Base-by-base conservation (phyloP, 2,888 invertebrate species). In the Eurois occulta region DNA sequence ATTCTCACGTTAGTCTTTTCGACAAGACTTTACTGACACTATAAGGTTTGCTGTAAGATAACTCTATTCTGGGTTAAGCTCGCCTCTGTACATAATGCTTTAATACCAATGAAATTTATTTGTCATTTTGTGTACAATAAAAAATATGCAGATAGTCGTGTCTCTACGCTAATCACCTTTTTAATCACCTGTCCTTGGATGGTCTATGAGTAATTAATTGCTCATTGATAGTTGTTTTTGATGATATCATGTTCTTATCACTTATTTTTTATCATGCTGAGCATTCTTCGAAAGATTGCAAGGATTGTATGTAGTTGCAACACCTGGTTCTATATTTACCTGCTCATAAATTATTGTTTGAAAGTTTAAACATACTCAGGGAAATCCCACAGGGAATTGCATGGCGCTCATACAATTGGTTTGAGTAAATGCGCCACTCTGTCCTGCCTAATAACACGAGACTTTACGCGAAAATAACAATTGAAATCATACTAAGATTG, bases 211-310 rank as follows among this genome's bases (percentile, higher is more conserved):
- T 82, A 76, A 43, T 48, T 48, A 66, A 66, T 78, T 65, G n/a
- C 18, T 38, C 43, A 55, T 0, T 46, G 18, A 24, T 48, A 18
- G 32, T 65, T 76, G 46, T 66, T 60, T 1, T 13, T 55, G 43
- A 35, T 48, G 38, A 35, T 70, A 66, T 24, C 55, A 10, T 2
- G 35, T 43, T 64, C 55, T 68, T 84, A 83, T 78, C 67, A 62
- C 2, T 38, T 28, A 11, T 32, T 64, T 46, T 21, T 76, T 58
- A 76, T 69, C 35, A 77, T 7, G 2, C 10, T 21, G 18, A 21
- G n/a, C 8, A 69, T 77, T 69, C 55, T 8, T 48, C 0, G 2
- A 48, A 55, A 28, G 10, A 65, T 41, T 13, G 21, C 18, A 28
- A 55, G n/a, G 10, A 41, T 41, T 10, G 35, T 13, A 28, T 4